These are phyloP conservation scores for Empidonax alnorum DNA, from an alignment of 2,113 vertebrate genomes.

Conservation along the genomic window DNA sequence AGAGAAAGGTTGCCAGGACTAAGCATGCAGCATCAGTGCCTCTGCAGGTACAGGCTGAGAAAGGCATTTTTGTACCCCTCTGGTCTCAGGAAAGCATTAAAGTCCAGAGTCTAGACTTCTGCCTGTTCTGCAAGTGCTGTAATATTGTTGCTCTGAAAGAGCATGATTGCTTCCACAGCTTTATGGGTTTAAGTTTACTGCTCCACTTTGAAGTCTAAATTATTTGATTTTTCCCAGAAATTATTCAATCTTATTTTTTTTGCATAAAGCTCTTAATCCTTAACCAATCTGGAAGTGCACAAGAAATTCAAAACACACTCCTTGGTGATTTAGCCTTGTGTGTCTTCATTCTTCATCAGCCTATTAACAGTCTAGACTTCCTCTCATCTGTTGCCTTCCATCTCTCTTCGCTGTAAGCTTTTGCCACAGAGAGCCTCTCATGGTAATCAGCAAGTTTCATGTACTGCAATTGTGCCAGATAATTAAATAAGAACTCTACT, in stretches of 20 bases:
- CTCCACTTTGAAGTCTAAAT: neutral
- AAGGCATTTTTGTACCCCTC: neutral
- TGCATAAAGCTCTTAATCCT: neutral
- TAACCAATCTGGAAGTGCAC: neutral
- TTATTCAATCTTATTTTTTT: neutral
- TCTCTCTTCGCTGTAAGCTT: neutral
- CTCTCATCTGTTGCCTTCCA: neutral
- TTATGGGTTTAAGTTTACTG: neutral
- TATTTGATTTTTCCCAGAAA: neutral
- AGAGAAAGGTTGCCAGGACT: neutral
- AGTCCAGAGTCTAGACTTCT: neutral
- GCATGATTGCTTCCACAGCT: neutral
- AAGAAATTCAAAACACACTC: slow-evolving; percentile 1
- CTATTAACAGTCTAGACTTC: neutral
- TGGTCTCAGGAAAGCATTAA: neutral
- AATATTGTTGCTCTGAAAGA: neutral
- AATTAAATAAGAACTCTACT: slow-evolving; percentile 58
- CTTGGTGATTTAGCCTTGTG: neutral
- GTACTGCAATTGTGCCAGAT: neutral
- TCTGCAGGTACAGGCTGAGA: neutral
- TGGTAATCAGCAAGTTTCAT: slow-evolving; percentile 16
- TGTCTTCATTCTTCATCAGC: neutral
- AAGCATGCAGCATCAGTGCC: neutral
- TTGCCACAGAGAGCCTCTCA: slow-evolving; percentile 16
- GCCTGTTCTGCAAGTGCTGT: neutral